phyloP scores from a whole-genome alignment of 2,888 invertebrate genomes.

The Epinotia demarniana region DNA sequence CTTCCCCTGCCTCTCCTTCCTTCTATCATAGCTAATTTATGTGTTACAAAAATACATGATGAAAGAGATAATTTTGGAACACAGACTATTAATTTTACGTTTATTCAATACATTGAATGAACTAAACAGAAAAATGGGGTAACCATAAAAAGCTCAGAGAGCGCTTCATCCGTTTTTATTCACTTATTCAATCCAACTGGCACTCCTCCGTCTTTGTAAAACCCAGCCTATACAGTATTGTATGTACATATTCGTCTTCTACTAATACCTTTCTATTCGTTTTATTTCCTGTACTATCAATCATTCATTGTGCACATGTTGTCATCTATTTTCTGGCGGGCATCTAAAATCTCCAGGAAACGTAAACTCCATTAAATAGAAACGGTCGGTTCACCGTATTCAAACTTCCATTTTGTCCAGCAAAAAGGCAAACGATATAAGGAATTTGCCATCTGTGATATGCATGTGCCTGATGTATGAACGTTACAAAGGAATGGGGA shows the following conservation, averaged over 20 bases:
- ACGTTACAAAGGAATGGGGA: constrained; percentile 3
- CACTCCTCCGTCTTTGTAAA: too few relatives aligned
- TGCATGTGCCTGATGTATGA: background rate
- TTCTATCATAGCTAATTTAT: too few relatives aligned
- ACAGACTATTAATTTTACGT: too few relatives aligned
- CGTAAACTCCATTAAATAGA: constrained; percentile 27
- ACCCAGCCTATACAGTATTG: background rate
- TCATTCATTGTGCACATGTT: constrained; percentile 23
- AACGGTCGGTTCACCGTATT: constrained; percentile 10
- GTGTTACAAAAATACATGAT: too few relatives aligned
- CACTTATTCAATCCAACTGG: too few relatives aligned
- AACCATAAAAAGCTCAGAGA: too few relatives aligned
- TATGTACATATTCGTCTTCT: background rate
- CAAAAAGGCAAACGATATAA: constrained; percentile 21
- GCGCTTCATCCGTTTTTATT: too few relatives aligned
- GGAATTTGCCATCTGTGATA: constrained; percentile 4
- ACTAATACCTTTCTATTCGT: background rate
- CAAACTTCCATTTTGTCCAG: constrained; percentile 27
- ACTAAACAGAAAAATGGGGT: too few relatives aligned
- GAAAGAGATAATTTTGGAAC: too few relatives aligned
- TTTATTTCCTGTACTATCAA: constrained; percentile 25
- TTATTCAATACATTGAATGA: too few relatives aligned
- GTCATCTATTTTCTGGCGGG: constrained; percentile 28
- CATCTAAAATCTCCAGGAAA: constrained; percentile 14
- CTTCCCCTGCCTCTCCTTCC: too few relatives aligned